Evolutionary conservation across 1,140 invertebrate genomes (phyloP).

Genomic region (Trichonephila inaurata): DNA sequence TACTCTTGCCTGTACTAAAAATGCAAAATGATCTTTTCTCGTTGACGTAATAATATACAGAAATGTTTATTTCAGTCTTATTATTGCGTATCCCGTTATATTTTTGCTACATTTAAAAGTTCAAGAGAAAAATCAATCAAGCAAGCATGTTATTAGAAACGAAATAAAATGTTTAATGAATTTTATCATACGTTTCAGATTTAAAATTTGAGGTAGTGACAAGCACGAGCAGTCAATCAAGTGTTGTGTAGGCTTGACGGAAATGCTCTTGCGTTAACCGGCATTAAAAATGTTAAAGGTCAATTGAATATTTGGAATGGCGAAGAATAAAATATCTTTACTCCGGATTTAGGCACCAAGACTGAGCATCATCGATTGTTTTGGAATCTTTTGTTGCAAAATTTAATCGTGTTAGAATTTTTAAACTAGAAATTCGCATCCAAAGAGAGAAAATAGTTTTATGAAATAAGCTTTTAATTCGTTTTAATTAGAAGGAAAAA

Average conservation of each 20-base stretch:
- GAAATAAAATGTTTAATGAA: not conserved
- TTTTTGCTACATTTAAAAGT: too few relatives aligned
- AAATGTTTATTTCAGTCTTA: too few relatives aligned
- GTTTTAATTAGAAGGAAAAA: too few relatives aligned
- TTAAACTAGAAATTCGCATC: too few relatives aligned
- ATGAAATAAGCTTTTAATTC: too few relatives aligned
- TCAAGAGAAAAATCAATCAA: too few relatives aligned
- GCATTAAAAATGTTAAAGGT: constrained; percentile 68
- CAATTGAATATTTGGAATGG: constrained; percentile 4
- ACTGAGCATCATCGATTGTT: not conserved
- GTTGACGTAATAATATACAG: too few relatives aligned
- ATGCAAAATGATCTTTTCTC: too few relatives aligned
- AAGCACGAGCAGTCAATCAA: not conserved
- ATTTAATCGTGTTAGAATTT: not conserved
- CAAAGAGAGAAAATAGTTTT: too few relatives aligned
- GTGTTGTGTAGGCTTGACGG: not conserved
- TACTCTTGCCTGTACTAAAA: too few relatives aligned
- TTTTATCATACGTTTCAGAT: not conserved
- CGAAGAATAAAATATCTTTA: not conserved
- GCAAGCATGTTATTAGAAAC: too few relatives aligned
- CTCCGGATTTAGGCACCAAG: not conserved
- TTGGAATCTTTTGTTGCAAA: not conserved
- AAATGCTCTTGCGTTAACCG: constrained; percentile 4
- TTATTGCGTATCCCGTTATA: too few relatives aligned
- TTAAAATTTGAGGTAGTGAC: not conserved